Evolutionary conservation across 2,113 vertebrate species (phyloP), one percentile per base, ranked within the genome.

Genomic region (Psittacara wagleri): DNA sequence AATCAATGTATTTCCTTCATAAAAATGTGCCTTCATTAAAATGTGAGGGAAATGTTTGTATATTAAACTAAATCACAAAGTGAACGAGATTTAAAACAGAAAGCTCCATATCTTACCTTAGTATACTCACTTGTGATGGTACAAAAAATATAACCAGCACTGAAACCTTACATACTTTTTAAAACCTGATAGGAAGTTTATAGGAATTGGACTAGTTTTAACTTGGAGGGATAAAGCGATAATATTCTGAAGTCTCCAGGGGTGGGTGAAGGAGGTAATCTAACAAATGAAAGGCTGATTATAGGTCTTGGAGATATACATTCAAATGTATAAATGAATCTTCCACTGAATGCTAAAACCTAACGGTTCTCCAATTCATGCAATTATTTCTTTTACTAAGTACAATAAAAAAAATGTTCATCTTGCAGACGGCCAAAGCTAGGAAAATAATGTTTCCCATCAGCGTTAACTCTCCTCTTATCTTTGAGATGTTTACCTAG

Each of bases 401-500:
- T 95, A 88, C 66, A 84, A 19, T 37, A 61, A 92, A 96, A 92
- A 96, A 97, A 84, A 68, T 49, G 43, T 81, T 97, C 62, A 76
- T 96, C 88, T 74, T 81, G 77, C 92, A 97, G 94, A 93, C 48
- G 94, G 55, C 9, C 55, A 95, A 96, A 96, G 75, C 57, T 86
- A 91, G 84, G 73, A 88, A 87, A 97, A 86, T 92, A 94, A 92
- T 52, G 90, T 95, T 96, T 91, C 95, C 95, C 86, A 98, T 94
- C 97, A 98, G 97, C 80, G 93, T 96, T 95, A 95, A 94, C 85
- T 97, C 77, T 97, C 87, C 64, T 49, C 95, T 97, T 97, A 95
- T 97, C 95, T 97, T 92, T 90, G 96, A 97, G 96, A 92, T 98
- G 97, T 98, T 98, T 98, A 98, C 97, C 95, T 98, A 97, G 97